Percentiles rank a stretch among this genome's conserved stretches.
Evolutionary conservation across 2,888 invertebrate genomes (phyloP).

Genomic region (Tachina fera): DNA sequence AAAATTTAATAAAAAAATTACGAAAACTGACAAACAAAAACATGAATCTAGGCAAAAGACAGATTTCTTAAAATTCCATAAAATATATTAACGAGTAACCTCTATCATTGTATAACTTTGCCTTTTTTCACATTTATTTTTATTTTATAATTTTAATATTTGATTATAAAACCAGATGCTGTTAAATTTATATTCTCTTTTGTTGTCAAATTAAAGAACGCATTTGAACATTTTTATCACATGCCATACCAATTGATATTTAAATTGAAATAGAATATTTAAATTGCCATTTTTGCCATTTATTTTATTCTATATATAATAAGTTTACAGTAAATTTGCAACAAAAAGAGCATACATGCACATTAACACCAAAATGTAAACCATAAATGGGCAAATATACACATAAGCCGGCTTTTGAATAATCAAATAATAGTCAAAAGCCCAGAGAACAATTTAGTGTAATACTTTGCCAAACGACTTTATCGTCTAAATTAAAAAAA

Average conservation of each 20-base stretch:
- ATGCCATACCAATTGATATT: background rate
- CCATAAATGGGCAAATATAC: background rate
- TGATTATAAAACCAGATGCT: slow-evolving; percentile 40
- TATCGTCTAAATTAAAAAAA: no score
- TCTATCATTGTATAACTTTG: no score
- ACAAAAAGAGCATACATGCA: background rate
- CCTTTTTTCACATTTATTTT: background rate
- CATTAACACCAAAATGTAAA: background rate
- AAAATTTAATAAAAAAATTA: no score
- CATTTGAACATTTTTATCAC: slow-evolving; percentile 7
- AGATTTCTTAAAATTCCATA: no score
- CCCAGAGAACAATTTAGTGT: no score
- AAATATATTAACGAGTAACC: no score
- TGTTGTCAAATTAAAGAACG: slow-evolving; percentile 54
- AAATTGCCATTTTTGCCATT: slow-evolving; percentile 48
- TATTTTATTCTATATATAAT: slow-evolving; percentile 26
- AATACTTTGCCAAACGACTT: no score
- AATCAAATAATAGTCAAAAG: no score
- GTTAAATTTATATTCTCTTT: slow-evolving; percentile 36
- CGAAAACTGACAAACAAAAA: no score
- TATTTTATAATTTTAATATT: background rate
- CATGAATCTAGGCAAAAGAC: no score
- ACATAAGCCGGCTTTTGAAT: no score
- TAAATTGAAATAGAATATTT: slow-evolving; percentile 34
- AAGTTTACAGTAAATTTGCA: slow-evolving; percentile 18